phyloP scores from a whole-genome alignment of 2,113 vertebrate species.

The Cettia cetti region DNA sequence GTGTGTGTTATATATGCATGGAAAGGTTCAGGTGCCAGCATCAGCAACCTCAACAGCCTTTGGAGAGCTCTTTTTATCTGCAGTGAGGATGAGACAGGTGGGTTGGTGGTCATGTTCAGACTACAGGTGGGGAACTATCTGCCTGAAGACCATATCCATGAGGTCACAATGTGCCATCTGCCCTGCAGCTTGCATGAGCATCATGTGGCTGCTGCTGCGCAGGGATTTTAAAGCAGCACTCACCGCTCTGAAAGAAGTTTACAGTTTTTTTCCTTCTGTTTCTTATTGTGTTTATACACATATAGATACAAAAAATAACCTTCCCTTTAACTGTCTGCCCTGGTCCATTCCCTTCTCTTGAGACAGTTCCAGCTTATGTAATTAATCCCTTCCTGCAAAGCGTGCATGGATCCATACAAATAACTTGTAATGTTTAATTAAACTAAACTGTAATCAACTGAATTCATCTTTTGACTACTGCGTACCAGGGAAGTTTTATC shows the following conservation, averaged over 20 bases:
- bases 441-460: conserved; percentile 67
- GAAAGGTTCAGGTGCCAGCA: not conserved
- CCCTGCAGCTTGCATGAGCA: not conserved
- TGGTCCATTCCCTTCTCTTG: not conserved
- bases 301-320: not conserved
- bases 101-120: not conserved
- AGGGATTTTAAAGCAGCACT: not conserved
- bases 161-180: not conserved
- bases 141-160: not conserved
- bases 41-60: not conserved
- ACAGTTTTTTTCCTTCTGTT: not conserved
- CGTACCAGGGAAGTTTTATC: conserved; percentile 56
- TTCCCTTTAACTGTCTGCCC: not conserved
- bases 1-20: not conserved
- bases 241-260: not conserved
- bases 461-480: conserved; percentile 58
- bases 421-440: conserved; percentile 70
- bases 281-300: not conserved
- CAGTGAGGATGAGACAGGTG: not conserved
- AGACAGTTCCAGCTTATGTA: not conserved
- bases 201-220: not conserved
- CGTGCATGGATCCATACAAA: not conserved
- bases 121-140: not conserved
- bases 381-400: not conserved
- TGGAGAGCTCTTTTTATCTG: not conserved